Evolutionary conservation across 2,797 vertebrate genomes (phyloP).

Genomic region (Phataginus tricuspis): DNA sequence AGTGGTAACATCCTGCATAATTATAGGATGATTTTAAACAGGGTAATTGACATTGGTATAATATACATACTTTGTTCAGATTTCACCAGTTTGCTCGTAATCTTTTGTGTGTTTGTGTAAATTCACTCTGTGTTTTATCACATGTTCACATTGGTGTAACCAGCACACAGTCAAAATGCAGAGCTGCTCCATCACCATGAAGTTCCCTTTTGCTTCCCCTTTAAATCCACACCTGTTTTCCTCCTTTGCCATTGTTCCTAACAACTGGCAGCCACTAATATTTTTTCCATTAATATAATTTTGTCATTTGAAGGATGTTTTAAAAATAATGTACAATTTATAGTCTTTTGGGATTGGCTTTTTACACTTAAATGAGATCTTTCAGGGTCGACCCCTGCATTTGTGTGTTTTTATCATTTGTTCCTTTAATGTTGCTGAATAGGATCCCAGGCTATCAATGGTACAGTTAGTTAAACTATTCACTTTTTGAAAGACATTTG

Average conservation of each 20-base stretch:
- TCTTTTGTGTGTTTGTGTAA: neutral
- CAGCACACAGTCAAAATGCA: neutral
- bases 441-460: neutral
- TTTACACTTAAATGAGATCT: neutral
- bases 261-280: neutral
- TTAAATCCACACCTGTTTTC: neutral
- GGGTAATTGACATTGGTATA: neutral
- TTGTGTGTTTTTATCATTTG: neutral
- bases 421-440: neutral
- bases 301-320: neutral
- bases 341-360: neutral
- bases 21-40: neutral
- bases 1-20: neutral
- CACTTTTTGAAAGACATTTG: no score
- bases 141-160: neutral
- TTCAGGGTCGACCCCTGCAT: accelerated
- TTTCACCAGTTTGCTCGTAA: neutral
- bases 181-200: neutral
- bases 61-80: neutral
- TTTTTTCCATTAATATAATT: neutral
- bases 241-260: neutral
- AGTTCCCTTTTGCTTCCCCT: neutral
- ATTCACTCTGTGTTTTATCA: neutral
- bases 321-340: neutral
- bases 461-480: no score